phyloP scores from a whole-genome alignment of 2,888 invertebrate species.

The Aleiodes alternator region DNA sequence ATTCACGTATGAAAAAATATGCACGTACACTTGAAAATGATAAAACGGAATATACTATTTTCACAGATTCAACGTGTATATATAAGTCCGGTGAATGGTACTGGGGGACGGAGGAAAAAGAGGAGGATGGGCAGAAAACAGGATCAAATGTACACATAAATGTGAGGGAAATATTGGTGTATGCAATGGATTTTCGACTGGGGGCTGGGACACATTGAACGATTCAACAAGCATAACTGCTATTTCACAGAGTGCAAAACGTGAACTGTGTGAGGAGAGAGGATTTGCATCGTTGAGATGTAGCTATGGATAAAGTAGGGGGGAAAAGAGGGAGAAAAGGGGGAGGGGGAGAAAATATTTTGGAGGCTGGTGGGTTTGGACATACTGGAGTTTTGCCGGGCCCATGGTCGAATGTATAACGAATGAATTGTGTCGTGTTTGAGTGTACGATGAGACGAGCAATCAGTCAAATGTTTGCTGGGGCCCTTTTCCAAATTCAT shows the following conservation, averaged over 20 bases:
- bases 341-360: not conserved
- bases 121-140: not conserved
- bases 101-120: not conserved
- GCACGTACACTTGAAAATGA: slow-evolving; percentile 15
- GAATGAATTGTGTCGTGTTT: not conserved
- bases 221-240: slow-evolving; percentile 13
- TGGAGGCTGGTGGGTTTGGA: not conserved
- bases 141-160: slow-evolving; percentile 58
- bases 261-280: slow-evolving; percentile 15
- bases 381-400: no score
- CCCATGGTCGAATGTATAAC: no score
- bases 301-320: not conserved
- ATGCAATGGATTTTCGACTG: not conserved
- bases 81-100: not conserved
- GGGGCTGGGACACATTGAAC: not conserved
- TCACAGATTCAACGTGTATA: slow-evolving; percentile 8
- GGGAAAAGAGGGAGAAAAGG: not conserved
- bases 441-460: slow-evolving; percentile 48
- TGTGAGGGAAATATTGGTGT: slow-evolving; percentile 41
- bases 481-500: slow-evolving; percentile 58
- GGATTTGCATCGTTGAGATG: slow-evolving; percentile 2
- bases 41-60: slow-evolving; percentile 22
- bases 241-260: slow-evolving; percentile 1
- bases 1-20: not conserved
- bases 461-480: slow-evolving; percentile 58